Conservation (phyloP, 1,140 invertebrate genomes). For the Pomacea maculata region DNA sequence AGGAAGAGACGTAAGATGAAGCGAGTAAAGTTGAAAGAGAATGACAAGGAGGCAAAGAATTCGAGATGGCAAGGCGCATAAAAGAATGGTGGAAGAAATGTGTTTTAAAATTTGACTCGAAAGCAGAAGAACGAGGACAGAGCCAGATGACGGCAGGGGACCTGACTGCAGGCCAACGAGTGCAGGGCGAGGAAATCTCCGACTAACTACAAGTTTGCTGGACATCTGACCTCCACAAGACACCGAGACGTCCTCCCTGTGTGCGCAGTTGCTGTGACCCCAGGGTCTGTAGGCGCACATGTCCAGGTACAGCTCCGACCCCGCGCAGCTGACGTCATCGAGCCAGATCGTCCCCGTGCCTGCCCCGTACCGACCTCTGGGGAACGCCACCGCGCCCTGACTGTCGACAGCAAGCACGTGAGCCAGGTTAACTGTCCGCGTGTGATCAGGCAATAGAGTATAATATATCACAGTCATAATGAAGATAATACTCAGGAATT, state of each 20-base stretch:
- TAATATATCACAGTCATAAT: not conserved
- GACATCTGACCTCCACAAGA: constrained; percentile 15
- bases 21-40: too few relatives aligned
- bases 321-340: constrained; percentile 76
- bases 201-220: too few relatives aligned
- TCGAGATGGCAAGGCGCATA: too few relatives aligned
- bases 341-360: constrained; percentile 69
- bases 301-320: constrained; percentile 74
- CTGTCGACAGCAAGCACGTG: not conserved
- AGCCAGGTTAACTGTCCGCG: not conserved
- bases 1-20: too few relatives aligned
- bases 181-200: too few relatives aligned
- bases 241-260: constrained; percentile 70
- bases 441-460: not conserved
- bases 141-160: too few relatives aligned
- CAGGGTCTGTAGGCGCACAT: constrained; percentile 79
- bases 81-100: too few relatives aligned
- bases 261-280: constrained; percentile 77
- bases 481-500: not conserved
- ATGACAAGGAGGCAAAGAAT: too few relatives aligned
- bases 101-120: too few relatives aligned
- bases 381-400: constrained; percentile 1
- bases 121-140: too few relatives aligned
- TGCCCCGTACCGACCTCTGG: not conserved
- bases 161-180: too few relatives aligned